These are phyloP conservation scores for Aplysia californica DNA, from an alignment of 1,140 invertebrate genomes.

Conservation along the genomic window DNA sequence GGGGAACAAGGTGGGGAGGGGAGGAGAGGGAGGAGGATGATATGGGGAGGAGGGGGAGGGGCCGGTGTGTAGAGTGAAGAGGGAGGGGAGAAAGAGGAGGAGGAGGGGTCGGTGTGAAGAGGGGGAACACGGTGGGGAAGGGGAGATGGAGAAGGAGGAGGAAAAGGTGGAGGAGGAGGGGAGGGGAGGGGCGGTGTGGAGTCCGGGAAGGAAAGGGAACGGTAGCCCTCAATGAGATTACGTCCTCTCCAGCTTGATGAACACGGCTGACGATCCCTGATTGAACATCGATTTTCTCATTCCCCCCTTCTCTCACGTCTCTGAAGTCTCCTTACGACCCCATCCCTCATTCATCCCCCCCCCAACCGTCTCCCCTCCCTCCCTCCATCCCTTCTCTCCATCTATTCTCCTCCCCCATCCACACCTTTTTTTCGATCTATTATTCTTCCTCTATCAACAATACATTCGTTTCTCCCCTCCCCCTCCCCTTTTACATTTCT, in stretches of 20 bases:
- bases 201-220: background rate
- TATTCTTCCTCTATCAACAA: background rate
- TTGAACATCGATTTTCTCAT: no score
- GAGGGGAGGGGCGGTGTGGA: background rate
- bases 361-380: no score
- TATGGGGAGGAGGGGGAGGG: background rate
- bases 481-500: background rate
- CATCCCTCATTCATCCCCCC: no score
- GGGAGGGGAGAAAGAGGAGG: background rate
- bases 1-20: background rate
- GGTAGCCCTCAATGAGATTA: no score
- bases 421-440: no score
- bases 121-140: background rate
- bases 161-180: background rate
- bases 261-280: no score
- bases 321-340: no score
- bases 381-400: no score
- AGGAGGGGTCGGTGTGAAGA: background rate
- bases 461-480: background rate
- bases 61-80: background rate
- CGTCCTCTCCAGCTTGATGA: no score
- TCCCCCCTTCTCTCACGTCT: no score
- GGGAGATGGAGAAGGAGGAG: background rate
- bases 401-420: no score
- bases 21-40: background rate